Evolutionary conservation across 2,797 vertebrate genomes (phyloP), one percentile per base, ranked within the genome.

Genomic region (Tarsius wallacei): DNA sequence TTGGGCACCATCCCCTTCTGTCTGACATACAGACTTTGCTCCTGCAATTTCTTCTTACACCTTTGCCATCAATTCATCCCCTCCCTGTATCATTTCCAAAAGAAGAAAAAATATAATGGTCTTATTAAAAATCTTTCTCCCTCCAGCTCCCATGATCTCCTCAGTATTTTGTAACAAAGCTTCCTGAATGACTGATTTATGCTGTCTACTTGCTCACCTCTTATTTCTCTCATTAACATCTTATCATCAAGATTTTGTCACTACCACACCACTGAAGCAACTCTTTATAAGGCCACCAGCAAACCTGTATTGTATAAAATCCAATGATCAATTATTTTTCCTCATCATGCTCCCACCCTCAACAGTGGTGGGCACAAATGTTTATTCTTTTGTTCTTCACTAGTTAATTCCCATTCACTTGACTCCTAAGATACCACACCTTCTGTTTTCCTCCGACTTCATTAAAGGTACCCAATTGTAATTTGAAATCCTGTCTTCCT

Each of bases 361-460:
- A 63, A 1, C 33, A 84, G 7, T 28, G 63, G 42, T 47, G 13
- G 55, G 78, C n/a, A 33, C 28, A 55, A 74, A 19, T 77, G 26
- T 51, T 81, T 15, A 78, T 9, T 78, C 47, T 36, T 77, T 74
- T 81, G 21, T 71, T 87, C 64, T 63, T 74, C 22, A 47, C 16
- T 68, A 78, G 24, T 78, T 90, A 42, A 31, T 47, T 9, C 2
- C 15, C 42, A 61, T 66, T 91, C 21, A 61, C 4, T 84, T 63
- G 12, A 74, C 53, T 81, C 59, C 59, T 73, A 55, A 77, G 82
- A 42, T 21, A 59, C 6, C 2, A 51, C 9, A n/a, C 8, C 28
- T 53, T 93, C 91, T 64, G 13, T n/a, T 94, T 86, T 83, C 24
- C 4, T 89, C 28, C 28, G 61, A 61, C 57, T 93, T 90, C 17